These are phyloP conservation scores for Liodrosophila aerea DNA, from an alignment of 2,888 invertebrate species.

Conservation along the genomic window DNA sequence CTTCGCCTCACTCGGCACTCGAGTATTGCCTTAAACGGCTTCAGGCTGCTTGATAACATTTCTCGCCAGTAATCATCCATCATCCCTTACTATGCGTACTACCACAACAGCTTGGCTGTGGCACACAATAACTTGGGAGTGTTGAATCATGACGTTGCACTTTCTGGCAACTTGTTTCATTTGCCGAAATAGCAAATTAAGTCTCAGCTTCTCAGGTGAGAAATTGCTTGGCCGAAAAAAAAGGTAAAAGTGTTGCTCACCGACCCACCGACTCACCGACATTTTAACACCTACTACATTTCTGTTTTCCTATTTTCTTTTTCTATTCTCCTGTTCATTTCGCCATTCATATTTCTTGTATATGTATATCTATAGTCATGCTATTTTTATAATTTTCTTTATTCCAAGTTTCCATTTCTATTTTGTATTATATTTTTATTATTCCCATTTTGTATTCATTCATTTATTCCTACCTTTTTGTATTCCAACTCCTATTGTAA, in stretches of 20 bases:
- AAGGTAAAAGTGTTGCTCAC: not conserved
- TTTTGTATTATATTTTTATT: not conserved
- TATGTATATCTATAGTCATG: too few relatives aligned
- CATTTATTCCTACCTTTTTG: not conserved
- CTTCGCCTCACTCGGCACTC: not conserved
- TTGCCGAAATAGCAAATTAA: slow-evolving; percentile 3
- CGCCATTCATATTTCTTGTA: too few relatives aligned
- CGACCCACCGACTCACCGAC: not conserved
- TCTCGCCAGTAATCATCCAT: slow-evolving; percentile 22
- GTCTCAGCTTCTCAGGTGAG: slow-evolving; percentile 1
- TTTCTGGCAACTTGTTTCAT: not conserved
- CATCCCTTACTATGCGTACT: slow-evolving; percentile 13
- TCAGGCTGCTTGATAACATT: slow-evolving; percentile 1
- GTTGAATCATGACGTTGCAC: slow-evolving; percentile 32
- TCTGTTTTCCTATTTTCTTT: too few relatives aligned
- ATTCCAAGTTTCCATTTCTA: not conserved
- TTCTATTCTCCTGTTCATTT: too few relatives aligned
- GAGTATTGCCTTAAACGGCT: slow-evolving; percentile 8
- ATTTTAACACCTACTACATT: too few relatives aligned
- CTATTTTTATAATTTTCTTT: too few relatives aligned
- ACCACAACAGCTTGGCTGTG: slow-evolving; percentile 30
- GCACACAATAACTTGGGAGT: slow-evolving; percentile 12
- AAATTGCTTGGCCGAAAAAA: too few relatives aligned
- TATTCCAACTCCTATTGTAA: not conserved
- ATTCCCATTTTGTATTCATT: not conserved